These are phyloP conservation scores for Holacanthus passer DNA, from an alignment of 2,113 vertebrate genomes.

Conservation along the genomic window DNA sequence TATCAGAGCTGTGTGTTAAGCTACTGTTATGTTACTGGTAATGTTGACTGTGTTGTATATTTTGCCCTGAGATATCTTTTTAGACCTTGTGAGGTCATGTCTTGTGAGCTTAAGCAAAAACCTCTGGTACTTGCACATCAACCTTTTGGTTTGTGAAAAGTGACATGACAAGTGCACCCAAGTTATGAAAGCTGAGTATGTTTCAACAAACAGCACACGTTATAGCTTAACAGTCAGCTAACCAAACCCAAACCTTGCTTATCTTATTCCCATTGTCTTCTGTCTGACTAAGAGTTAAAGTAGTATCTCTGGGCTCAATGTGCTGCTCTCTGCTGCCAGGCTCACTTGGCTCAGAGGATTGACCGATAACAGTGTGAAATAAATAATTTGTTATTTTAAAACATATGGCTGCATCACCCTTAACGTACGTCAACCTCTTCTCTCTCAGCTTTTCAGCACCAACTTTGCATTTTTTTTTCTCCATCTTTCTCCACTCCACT, in stretches of 20 bases:
- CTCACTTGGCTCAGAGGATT: not conserved
- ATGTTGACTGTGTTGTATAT: too few species aligned
- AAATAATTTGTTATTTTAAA: conserved; percentile 6
- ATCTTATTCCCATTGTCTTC: not conserved
- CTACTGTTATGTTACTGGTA: not conserved
- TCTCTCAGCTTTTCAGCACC: not conserved
- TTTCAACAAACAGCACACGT: too few species aligned
- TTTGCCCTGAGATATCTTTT: too few species aligned
- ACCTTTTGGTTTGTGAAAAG: not conserved
- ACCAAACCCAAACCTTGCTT: not conserved
- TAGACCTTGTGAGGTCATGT: not conserved
- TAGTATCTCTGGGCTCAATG: not conserved
- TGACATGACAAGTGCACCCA: not conserved
- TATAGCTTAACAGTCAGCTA: not conserved
- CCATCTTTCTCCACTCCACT: not conserved
- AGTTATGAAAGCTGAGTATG: not conserved
- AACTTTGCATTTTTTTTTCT: not conserved
- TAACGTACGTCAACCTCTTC: too few species aligned
- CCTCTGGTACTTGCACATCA: too few species aligned
- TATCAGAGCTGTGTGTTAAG: too few species aligned
- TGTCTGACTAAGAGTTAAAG: not conserved
- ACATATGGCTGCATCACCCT: not conserved
- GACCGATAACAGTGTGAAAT: not conserved
- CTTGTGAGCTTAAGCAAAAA: not conserved
- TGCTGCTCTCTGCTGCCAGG: not conserved